A percentile compares a stretch with the other conserved stretches of the same genome.
These are phyloP conservation scores for Dasysyrphus tricinctus DNA, from an alignment of 2,888 invertebrate species.

Conservation along the genomic window DNA sequence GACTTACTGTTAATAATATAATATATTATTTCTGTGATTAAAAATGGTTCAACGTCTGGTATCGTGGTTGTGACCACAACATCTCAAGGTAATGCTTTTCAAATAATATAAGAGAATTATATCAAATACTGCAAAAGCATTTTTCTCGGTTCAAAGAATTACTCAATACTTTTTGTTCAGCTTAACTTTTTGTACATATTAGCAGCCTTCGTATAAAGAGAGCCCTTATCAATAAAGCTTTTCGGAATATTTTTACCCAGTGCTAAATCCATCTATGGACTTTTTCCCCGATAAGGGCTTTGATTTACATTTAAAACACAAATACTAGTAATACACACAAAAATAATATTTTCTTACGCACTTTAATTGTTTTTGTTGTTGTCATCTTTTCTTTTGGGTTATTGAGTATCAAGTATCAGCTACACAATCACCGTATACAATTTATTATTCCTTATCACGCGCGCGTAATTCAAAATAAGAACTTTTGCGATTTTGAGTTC, in stretches of 20 bases:
- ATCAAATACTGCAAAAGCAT: no score
- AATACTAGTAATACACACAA: background rate
- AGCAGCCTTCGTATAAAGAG: no score
- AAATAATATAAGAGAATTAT: no score
- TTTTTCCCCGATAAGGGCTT: background rate
- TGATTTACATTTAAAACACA: background rate
- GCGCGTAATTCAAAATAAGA: conserved; percentile 14
- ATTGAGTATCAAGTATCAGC: background rate
- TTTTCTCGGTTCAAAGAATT: no score
- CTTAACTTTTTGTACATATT: no score
- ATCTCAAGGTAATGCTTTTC: no score
- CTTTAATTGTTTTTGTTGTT: background rate
- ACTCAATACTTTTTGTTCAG: no score
- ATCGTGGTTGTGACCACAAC: no score
- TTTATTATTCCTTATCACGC: background rate
- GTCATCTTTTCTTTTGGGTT: background rate
- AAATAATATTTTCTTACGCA: conserved; percentile 1
- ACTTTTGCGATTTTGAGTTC: conserved; percentile 14
- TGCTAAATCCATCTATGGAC: background rate
- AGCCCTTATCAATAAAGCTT: background rate
- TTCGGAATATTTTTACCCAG: background rate
- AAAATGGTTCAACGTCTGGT: no score
- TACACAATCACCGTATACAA: background rate
- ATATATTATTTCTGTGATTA: no score
- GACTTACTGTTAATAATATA: no score